Conservation (phyloP, 2,797 vertebrate genomes). For the Lithobates pipiens region DNA sequence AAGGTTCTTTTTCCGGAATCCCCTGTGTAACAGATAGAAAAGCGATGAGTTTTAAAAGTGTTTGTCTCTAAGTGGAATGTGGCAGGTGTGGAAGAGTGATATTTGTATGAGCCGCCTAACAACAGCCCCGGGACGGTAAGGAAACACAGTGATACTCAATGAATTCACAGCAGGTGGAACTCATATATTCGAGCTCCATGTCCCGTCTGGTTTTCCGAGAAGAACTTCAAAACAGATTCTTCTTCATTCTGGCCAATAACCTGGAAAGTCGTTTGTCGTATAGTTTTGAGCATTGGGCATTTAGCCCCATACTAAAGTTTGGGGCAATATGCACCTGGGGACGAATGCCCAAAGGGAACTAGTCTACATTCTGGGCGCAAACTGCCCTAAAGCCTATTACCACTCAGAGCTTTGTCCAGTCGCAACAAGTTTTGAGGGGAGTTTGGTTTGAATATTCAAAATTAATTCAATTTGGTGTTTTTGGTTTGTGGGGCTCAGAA, state of each 20-base stretch:
- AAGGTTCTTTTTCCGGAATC: background rate
- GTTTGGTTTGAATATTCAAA: too few species aligned
- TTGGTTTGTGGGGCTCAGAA: too few species aligned
- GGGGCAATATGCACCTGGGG: too few species aligned
- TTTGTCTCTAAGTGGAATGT: conserved; percentile 20
- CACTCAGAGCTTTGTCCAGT: too few species aligned
- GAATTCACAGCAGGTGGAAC: conserved; percentile 38
- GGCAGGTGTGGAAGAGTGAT: conserved; percentile 29
- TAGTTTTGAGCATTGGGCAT: background rate
- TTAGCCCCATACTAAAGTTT: too few species aligned
- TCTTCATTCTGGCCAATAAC: background rate
- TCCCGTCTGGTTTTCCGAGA: background rate
- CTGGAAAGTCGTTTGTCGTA: background rate
- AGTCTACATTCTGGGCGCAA: too few species aligned
- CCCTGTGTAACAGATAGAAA: conserved; percentile 9
- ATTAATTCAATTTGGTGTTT: too few species aligned
- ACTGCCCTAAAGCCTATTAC: too few species aligned
- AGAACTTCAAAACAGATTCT: background rate
- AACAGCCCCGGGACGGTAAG: conserved; percentile 25
- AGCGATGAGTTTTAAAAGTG: conserved; percentile 51
- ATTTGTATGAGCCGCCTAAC: conserved; percentile 18
- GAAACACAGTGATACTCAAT: background rate
- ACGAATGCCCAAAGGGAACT: too few species aligned
- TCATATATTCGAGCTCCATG: background rate
- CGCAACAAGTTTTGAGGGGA: too few species aligned